Conservation (phyloP, 2,888 invertebrate species). For the Ochropleura leucogaster region DNA sequence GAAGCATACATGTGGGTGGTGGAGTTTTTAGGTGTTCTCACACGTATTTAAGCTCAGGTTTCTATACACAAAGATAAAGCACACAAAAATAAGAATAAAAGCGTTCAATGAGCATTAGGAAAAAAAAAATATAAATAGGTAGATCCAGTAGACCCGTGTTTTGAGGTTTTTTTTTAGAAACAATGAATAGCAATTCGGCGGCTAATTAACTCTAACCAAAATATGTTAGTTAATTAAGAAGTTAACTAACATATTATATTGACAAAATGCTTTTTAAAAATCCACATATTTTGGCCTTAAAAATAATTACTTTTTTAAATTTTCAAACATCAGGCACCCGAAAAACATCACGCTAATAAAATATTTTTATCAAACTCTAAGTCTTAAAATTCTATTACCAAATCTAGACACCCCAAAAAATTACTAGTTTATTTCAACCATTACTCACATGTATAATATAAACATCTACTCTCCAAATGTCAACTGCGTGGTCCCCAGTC, state of each 20-base stretch:
- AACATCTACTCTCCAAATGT: no score
- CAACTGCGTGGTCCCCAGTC: no score
- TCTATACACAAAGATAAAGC: background rate
- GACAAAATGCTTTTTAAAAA: no score
- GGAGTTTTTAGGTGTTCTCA: background rate
- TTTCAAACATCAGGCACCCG: background rate
- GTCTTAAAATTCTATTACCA: slow-evolving; percentile 12
- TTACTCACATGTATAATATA: no score
- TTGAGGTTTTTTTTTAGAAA: no score
- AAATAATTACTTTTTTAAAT: background rate
- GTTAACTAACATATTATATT: no score
- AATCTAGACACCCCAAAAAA: background rate
- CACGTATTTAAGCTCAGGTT: background rate
- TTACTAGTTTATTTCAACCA: slow-evolving; percentile 11
- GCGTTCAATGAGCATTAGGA: background rate
- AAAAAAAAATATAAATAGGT: background rate
- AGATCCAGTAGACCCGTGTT: no score
- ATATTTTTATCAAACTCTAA: background rate
- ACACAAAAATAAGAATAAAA: background rate
- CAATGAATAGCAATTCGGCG: no score
- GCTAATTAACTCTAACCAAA: no score
- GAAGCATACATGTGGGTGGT: background rate
- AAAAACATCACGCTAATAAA: background rate
- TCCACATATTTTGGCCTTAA: background rate
- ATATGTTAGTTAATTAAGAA: no score